A percentile compares a stretch with the other conserved stretches of the same genome.
Conservation (phyloP, 2,888 invertebrate species). For the Ctenicera cuprea region DNA sequence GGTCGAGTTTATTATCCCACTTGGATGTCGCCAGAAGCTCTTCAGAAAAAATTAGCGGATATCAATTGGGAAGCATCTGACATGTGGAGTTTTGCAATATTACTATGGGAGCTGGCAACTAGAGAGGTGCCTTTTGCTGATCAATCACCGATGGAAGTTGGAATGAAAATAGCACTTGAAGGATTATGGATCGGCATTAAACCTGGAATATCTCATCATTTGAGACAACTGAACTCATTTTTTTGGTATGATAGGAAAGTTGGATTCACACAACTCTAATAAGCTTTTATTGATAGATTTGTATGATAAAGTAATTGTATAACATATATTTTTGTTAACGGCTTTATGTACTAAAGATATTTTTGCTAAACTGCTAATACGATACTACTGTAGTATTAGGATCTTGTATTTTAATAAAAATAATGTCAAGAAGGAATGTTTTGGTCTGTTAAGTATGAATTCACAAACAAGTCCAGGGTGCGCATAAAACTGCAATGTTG, state of each 20-base stretch:
- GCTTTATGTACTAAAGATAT: slow-evolving; percentile 10
- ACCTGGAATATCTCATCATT: slow-evolving; percentile 95
- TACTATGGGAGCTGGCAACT: slow-evolving; percentile 98
- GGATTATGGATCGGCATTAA: slow-evolving; percentile 95
- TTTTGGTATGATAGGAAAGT: too few relatives aligned
- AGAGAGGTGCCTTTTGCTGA: slow-evolving; percentile 91
- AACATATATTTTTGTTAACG: slow-evolving; percentile 17
- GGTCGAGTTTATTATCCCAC: slow-evolving; percentile 96
- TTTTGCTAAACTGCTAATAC: slow-evolving; percentile 14
- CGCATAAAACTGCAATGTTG: too few relatives aligned
- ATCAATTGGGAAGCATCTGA: slow-evolving; percentile 97
- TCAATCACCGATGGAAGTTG: slow-evolving; percentile 75
- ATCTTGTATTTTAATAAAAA: too few relatives aligned
- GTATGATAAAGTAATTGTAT: background rate
- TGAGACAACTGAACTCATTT: slow-evolving; percentile 72
- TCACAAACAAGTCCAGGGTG: too few relatives aligned
- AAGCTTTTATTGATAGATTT: too few relatives aligned
- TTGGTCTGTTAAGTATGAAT: too few relatives aligned
- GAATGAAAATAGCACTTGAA: slow-evolving; percentile 99
- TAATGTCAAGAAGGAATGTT: too few relatives aligned
- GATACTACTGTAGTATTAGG: too few relatives aligned
- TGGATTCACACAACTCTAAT: too few relatives aligned
- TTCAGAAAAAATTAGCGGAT: slow-evolving; percentile 91
- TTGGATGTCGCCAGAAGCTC: slow-evolving; percentile 98
- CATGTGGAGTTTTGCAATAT: slow-evolving; percentile 99